A percentile compares a stretch with the other conserved stretches of the same genome.
phyloP scores from a whole-genome alignment of 2,113 vertebrate species.

The Bos javanicus region DNA sequence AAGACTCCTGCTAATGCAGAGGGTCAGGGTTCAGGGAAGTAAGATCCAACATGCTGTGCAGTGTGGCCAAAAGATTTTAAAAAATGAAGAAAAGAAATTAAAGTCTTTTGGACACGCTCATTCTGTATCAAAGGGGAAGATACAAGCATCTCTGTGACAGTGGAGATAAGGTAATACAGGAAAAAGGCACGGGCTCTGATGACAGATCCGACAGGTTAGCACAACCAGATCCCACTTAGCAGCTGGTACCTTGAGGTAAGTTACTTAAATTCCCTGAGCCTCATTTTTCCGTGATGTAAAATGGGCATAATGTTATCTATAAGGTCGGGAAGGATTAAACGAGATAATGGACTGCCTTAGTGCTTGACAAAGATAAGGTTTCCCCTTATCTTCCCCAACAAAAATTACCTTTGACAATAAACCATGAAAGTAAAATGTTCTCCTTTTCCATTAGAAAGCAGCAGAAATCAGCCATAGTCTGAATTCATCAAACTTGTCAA shows the following conservation, averaged over 20 bases:
- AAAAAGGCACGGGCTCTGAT: not conserved
- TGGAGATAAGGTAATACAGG: not conserved
- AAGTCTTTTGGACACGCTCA: not conserved
- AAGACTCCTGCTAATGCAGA: not conserved
- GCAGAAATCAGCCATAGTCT: conserved; percentile 42
- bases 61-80: not conserved
- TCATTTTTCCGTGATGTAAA: conserved; percentile 40
- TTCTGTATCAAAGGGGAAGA: not conserved
- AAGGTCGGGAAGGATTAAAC: not conserved
- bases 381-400: conserved; percentile 21
- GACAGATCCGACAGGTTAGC: not conserved
- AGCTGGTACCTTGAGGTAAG: not conserved
- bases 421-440: conserved; percentile 21
- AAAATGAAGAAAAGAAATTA: not conserved
- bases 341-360: conserved; percentile 1
- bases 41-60: not conserved
- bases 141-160: not conserved
- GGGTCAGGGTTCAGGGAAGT: not conserved
- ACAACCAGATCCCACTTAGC: not conserved
- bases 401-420: conserved; percentile 51
- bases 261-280: conserved; percentile 22
- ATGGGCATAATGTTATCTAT: conserved; percentile 40
- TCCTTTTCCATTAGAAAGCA: conserved; percentile 61
- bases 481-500: conserved; percentile 75
- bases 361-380: conserved; percentile 20